Percentiles rank a stretch among this genome's conserved stretches.
These are phyloP conservation scores for Saccopteryx leptura DNA, from an alignment of 2,113 vertebrate species.

Conservation along the genomic window DNA sequence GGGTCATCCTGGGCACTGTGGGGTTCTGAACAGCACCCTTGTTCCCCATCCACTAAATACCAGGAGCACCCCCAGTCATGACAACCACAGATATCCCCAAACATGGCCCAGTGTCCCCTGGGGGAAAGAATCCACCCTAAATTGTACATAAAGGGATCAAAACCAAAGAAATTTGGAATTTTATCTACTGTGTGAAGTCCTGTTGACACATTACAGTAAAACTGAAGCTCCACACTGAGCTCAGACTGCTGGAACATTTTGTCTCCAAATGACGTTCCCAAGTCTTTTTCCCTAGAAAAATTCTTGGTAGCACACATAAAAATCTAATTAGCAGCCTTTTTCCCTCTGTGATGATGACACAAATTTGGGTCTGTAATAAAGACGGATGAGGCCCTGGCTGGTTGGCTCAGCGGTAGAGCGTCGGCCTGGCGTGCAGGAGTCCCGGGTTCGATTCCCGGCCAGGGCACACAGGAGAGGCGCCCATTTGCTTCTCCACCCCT, in stretches of 20 bases:
- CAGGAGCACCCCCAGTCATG: neutral
- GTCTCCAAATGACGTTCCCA: neutral
- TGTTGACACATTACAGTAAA: accelerated
- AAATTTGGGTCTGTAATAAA: slow-evolving; percentile 47
- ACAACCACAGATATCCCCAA: neutral
- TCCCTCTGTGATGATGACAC: slow-evolving; percentile 34
- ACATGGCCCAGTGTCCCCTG: neutral
- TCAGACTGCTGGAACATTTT: neutral
- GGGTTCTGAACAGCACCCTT: neutral
- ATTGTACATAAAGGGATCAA: neutral
- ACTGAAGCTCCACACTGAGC: neutral
- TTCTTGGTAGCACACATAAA: accelerated
- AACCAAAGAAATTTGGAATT: neutral
- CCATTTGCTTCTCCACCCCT: too few relatives aligned
- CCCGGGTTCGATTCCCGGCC: too few relatives aligned
- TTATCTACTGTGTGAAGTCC: neutral
- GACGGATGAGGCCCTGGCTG: neutral
- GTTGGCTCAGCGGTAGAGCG: too few relatives aligned
- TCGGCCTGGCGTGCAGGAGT: too few relatives aligned
- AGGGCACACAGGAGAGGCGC: too few relatives aligned
- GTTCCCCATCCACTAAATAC: neutral
- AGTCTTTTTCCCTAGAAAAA: neutral
- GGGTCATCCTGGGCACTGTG: accelerated
- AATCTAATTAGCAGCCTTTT: slow-evolving; percentile 51
- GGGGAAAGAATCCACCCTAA: neutral